phyloP scores from a whole-genome alignment of 2,113 vertebrate genomes.

The Tenrec ecaudatus region DNA sequence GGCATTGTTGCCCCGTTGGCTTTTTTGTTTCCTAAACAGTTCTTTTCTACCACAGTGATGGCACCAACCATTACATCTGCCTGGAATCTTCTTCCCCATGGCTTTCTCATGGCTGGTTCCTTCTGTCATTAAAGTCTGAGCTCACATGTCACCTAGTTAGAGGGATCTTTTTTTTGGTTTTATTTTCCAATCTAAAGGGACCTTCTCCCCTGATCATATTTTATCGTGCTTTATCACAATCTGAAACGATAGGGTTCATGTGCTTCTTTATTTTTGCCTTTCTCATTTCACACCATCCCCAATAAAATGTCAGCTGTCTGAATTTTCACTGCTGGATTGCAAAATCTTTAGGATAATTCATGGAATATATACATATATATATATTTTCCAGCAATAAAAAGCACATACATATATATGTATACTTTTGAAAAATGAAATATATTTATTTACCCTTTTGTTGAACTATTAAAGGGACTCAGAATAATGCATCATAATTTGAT shows the following conservation, averaged over 20 bases:
- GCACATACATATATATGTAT: too few relatives aligned
- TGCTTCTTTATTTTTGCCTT: background rate
- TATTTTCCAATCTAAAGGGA: background rate
- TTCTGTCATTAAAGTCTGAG: background rate
- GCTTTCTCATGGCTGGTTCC: background rate
- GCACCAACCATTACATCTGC: background rate
- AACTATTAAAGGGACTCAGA: background rate
- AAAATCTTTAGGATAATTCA: too few relatives aligned
- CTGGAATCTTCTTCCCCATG: background rate
- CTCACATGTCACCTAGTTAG: background rate
- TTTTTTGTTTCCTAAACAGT: background rate
- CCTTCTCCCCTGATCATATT: background rate
- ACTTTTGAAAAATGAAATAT: background rate
- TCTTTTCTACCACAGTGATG: background rate
- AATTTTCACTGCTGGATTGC: background rate
- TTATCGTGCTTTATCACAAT: background rate
- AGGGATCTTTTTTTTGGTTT: background rate
- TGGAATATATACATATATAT: too few relatives aligned
- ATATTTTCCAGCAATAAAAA: too few relatives aligned
- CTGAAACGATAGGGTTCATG: constrained; percentile 1
- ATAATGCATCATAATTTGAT: background rate
- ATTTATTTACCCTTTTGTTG: constrained; percentile 17
- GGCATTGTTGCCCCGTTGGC: background rate
- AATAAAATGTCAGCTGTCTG: background rate
- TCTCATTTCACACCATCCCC: background rate